Evolutionary conservation across 1,140 invertebrate species (phyloP), one percentile per base, ranked within the genome.

Genomic region (Octopus bimaculoides): DNA sequence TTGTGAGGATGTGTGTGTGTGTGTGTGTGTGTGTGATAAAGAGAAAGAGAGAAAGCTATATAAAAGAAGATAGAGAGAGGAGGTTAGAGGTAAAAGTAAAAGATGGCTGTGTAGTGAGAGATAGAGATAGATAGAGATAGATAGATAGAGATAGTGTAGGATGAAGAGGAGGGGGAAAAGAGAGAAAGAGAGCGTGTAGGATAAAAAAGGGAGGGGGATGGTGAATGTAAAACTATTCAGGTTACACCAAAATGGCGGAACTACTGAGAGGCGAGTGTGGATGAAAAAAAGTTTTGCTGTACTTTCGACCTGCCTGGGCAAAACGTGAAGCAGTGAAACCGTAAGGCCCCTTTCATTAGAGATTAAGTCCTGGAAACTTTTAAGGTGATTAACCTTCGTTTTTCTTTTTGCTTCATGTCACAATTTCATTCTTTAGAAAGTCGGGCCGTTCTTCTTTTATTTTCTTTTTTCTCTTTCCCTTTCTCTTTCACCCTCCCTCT

Each of bases 221-320:
- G 41, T 77, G 10, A 73, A 81, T 12, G 74, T 52, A 61, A 81
- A 26, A 61, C 20, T 17, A 56, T 52, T 17, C 17, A 52, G 56
- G 41, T 52, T 55, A 66, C 10, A 52, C 9, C 20, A 78, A 66
- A 52, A 78, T 52, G 52, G 77, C 41, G 53, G 12, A n/a, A 20
- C 55, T 66, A 54, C 53, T 77, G 53, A 20, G 41, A 56, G 77
- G 9, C 14, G 56, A 17, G 20, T 66, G 56, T 55, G 56, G 56
- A 56, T 54, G 55, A 56, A 77, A 20, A 17, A 14, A 61, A 54
- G 10, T 41, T 52, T 56, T 54, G 53, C 52, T 14, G 54, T 55
- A 54, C 10, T 55, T 41, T 55, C 61, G 55, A 41, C 52, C 56
- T 78, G 55, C 66, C n/a, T 78, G 41, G 55, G n/a, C 66, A 71